Base-by-base conservation (phyloP, 2,797 vertebrate genomes). In the Merluccius polli region DNA sequence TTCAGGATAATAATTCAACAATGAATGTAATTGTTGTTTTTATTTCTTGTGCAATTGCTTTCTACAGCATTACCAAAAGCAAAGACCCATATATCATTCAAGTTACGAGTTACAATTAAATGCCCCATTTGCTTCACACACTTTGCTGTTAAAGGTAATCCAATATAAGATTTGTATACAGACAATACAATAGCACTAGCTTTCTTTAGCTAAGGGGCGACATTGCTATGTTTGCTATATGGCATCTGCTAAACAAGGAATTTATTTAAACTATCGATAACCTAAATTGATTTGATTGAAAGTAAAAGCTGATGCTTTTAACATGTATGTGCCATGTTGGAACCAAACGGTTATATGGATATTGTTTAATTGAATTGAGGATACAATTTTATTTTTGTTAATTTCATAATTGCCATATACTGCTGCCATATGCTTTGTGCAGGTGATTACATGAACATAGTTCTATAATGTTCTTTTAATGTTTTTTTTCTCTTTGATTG, bases 41-140 rank as follows among this genome's bases (percentile, higher is more conserved):
- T 63, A 63, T 63, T 63, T 9, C 59, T 27, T 63, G 59, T 63
- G 59, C 59, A 63, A 63, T 63, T 63, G 59, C 59, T 63, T 63
- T 63, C 59, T 63, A 8, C 59, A 27, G 24, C 59, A 63, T 63
- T 27, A 63, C n/a, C 59, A 24, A 63, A 63, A 63, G 59, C 59
- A 63, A 63, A 27, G 59, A 27, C 59, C 59, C 24, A 12, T 27
- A 75, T 77, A 65, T 77, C 73, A 76, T 83, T 83, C 78, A 71
- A 69, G 48, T 77, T n/a, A n/a, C n/a, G 70, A 77, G 24, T 72
- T 70, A 38, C 9, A 36, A 36, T 35, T 12, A 71, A 71, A 36
- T 36, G 35, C 70, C 36, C 21, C 35, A 30, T n/a, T 74, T 70
- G n/a, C 75, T 24, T 63, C 59, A 27, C 59, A 63, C 59, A 24